Evolutionary conservation across 2,888 invertebrate genomes (phyloP).

Genomic region (Poecilus cupreus): DNA sequence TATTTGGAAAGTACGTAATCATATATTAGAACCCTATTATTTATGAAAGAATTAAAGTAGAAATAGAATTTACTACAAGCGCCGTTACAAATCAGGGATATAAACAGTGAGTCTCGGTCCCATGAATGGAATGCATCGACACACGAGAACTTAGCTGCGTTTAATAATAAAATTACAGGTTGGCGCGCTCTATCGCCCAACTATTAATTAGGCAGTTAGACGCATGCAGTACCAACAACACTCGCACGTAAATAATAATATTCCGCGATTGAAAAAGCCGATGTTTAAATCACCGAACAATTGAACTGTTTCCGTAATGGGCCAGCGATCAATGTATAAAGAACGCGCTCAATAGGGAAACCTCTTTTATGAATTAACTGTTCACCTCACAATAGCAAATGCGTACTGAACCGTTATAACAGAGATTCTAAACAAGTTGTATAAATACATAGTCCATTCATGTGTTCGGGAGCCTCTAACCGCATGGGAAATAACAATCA

Average conservation of each 20-base stretch:
- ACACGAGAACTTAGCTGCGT: slow-evolving; percentile 31
- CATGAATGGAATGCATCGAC: slow-evolving; percentile 36
- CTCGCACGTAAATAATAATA: slow-evolving; percentile 35
- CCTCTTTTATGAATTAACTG: slow-evolving; percentile 50
- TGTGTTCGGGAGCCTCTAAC: too few relatives aligned
- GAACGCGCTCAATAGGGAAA: slow-evolving; percentile 43
- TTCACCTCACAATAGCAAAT: slow-evolving; percentile 43
- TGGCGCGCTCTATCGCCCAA: slow-evolving; percentile 23
- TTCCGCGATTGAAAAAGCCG: slow-evolving; percentile 40
- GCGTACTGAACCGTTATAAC: slow-evolving; percentile 45
- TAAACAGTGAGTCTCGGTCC: neutral
- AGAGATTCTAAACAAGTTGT: neutral
- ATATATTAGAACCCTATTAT: neutral
- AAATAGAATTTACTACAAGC: slow-evolving; percentile 39
- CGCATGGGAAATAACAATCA: too few relatives aligned
- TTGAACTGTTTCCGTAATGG: slow-evolving; percentile 47
- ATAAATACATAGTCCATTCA: too few relatives aligned
- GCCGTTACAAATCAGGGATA: neutral
- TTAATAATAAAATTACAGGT: slow-evolving; percentile 49
- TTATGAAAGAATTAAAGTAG: neutral
- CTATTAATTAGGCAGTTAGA: slow-evolving; percentile 42
- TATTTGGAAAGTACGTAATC: neutral
- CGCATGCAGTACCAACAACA: slow-evolving; percentile 3
- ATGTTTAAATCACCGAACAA: slow-evolving; percentile 46
- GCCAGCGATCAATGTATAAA: slow-evolving; percentile 39